Evolutionary conservation across 2,797 vertebrate genomes (phyloP).

Genomic region (Spinibarbus caldwelli): DNA sequence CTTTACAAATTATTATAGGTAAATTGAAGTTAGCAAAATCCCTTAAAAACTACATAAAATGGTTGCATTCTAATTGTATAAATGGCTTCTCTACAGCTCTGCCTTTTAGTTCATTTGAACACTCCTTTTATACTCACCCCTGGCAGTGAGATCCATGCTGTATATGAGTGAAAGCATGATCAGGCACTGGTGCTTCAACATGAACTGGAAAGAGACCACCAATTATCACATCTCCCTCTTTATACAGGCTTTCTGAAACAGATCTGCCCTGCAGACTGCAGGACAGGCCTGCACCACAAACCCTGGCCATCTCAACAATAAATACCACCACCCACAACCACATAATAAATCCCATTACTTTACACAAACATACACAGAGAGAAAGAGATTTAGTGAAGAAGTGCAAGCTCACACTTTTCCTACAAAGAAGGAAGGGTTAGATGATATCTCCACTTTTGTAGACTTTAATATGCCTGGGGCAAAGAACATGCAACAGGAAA

Average conservation of each 20-base stretch:
- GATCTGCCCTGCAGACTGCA: slow-evolving; percentile 59
- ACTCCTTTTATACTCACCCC: slow-evolving; percentile 37
- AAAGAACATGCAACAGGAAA: slow-evolving; percentile 51
- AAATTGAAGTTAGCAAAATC: not conserved
- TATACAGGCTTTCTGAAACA: slow-evolving; percentile 62
- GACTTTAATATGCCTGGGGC: slow-evolving; percentile 55
- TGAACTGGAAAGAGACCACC: slow-evolving; percentile 65
- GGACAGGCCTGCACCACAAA: slow-evolving; percentile 33
- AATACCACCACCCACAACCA: slow-evolving; percentile 58
- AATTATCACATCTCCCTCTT: slow-evolving; percentile 62
- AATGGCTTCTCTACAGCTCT: not conserved
- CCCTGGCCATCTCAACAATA: slow-evolving; percentile 42
- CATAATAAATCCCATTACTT: slow-evolving; percentile 58
- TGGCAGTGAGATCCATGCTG: slow-evolving; percentile 45
- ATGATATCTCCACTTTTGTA: slow-evolving; percentile 56
- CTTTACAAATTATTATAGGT: not conserved
- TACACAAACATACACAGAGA: not conserved
- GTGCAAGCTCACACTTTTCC: slow-evolving; percentile 10
- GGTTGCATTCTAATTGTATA: not conserved
- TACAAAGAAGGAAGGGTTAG: slow-evolving; percentile 38
- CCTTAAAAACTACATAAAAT: not conserved
- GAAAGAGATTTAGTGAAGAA: not conserved
- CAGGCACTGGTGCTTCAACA: slow-evolving; percentile 52
- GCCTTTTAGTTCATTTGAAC: not conserved
- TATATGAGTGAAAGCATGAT: slow-evolving; percentile 52